These are phyloP conservation scores for Escarpia spicata DNA, from an alignment of 2,888 invertebrate species.

Conservation along the genomic window DNA sequence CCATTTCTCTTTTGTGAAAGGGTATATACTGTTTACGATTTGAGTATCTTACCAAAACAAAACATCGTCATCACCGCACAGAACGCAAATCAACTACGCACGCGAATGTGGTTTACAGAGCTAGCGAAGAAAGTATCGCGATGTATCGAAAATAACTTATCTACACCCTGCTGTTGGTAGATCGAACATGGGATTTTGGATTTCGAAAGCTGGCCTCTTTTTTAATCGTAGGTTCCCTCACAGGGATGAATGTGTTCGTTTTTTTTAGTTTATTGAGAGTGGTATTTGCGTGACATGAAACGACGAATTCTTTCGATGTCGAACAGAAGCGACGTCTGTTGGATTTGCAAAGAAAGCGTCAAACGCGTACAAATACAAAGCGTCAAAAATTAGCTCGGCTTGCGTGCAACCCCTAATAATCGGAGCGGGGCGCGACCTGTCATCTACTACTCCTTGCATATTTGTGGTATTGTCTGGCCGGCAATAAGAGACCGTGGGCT, in stretches of 20 bases:
- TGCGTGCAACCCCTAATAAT: background rate
- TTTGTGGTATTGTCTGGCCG: background rate
- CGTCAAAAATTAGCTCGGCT: background rate
- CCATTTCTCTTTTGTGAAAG: background rate
- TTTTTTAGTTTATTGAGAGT: background rate
- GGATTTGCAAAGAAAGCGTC: background rate
- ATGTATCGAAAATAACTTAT: background rate
- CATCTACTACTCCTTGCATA: background rate
- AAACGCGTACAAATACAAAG: background rate
- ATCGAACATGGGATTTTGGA: background rate
- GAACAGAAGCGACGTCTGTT: background rate
- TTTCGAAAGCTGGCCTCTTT: background rate
- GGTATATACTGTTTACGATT: background rate
- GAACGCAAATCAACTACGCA: background rate
- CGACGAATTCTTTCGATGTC: background rate
- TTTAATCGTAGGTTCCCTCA: background rate
- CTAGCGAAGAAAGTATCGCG: background rate
- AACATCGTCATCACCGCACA: background rate
- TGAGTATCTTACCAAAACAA: background rate
- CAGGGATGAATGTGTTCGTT: background rate
- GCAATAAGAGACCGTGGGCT: no score
- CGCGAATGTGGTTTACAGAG: no score
- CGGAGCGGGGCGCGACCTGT: background rate
- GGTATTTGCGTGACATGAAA: background rate
- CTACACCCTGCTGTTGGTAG: background rate